Evolutionary conservation across 1,140 invertebrate species (phyloP).

Genomic region (Steinernema feltiae): DNA sequence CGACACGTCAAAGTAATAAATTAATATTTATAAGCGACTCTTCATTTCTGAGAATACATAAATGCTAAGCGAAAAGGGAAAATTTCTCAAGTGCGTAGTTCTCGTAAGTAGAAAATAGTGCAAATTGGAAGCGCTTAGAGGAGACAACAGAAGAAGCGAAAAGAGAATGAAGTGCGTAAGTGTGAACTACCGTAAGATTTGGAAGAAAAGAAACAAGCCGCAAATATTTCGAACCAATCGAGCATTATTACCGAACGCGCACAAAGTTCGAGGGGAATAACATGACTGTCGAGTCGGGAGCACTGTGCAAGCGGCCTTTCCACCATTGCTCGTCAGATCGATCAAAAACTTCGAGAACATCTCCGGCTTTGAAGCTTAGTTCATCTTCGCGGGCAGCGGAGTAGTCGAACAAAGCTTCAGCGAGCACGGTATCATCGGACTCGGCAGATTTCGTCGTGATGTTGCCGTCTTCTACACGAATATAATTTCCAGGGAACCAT

Average conservation of each 20-base stretch:
- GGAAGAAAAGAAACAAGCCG: slow-evolving; percentile 17
- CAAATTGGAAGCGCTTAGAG: slow-evolving; percentile 15
- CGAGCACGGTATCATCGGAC: slow-evolving; percentile 1
- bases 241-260: slow-evolving; percentile 24
- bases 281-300: background rate
- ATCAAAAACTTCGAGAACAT: slow-evolving; percentile 24
- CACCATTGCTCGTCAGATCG: slow-evolving; percentile 38
- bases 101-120: slow-evolving; percentile 6
- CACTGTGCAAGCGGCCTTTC: slow-evolving; percentile 24
- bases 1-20: background rate
- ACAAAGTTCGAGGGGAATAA: slow-evolving; percentile 44
- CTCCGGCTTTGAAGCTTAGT: slow-evolving; percentile 35
- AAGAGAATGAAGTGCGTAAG: slow-evolving; percentile 10
- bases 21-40: slow-evolving; percentile 6
- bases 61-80: background rate
- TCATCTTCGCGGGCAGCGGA: slow-evolving; percentile 34
- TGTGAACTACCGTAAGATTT: slow-evolving; percentile 17
- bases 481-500: slow-evolving; percentile 56
- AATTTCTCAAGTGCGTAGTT: slow-evolving; percentile 18
- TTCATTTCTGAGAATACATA: background rate
- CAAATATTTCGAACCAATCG: slow-evolving; percentile 1
- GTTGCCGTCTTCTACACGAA: slow-evolving; percentile 33
- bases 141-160: slow-evolving; percentile 21
- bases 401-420: slow-evolving; percentile 36
- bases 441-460: background rate